phyloP scores from a whole-genome alignment of 2,797 vertebrate species.

The Tadarida brasiliensis region DNA sequence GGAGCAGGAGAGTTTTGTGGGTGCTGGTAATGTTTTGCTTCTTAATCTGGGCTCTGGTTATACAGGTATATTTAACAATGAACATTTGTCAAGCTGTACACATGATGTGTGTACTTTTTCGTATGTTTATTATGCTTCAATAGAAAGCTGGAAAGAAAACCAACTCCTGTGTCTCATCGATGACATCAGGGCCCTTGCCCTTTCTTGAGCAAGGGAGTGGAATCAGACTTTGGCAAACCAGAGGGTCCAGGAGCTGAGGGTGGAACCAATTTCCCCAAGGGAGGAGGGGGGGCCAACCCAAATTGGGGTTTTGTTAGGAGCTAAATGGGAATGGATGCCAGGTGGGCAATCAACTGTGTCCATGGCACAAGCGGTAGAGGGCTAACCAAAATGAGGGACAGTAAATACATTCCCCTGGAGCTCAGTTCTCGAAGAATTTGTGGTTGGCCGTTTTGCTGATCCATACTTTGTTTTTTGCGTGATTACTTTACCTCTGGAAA shows the following conservation, averaged over 20 bases:
- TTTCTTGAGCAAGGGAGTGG: background rate
- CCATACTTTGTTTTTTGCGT: background rate
- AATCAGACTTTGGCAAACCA: background rate
- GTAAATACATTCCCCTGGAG: fast-evolving
- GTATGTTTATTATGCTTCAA: fast-evolving
- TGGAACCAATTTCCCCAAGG: background rate
- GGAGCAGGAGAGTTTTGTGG: background rate
- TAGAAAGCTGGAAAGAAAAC: background rate
- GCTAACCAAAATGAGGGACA: background rate
- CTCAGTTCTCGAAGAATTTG: background rate
- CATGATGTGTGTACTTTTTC: fast-evolving
- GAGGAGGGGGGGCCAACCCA: fast-evolving
- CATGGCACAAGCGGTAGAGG: fast-evolving
- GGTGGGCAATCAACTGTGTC: background rate
- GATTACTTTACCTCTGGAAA: background rate
- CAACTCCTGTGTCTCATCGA: background rate
- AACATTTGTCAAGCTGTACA: background rate
- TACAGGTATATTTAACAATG: background rate
- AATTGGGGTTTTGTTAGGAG: background rate
- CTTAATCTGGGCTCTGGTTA: background rate
- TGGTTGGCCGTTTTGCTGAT: background rate
- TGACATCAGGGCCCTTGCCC: background rate
- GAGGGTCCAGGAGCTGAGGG: background rate
- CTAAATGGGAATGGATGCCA: fast-evolving
- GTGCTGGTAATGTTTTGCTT: background rate